Base-by-base conservation (phyloP, 35 echinoderm and acorn worm species). In the Holothuria glaberrima region DNA sequence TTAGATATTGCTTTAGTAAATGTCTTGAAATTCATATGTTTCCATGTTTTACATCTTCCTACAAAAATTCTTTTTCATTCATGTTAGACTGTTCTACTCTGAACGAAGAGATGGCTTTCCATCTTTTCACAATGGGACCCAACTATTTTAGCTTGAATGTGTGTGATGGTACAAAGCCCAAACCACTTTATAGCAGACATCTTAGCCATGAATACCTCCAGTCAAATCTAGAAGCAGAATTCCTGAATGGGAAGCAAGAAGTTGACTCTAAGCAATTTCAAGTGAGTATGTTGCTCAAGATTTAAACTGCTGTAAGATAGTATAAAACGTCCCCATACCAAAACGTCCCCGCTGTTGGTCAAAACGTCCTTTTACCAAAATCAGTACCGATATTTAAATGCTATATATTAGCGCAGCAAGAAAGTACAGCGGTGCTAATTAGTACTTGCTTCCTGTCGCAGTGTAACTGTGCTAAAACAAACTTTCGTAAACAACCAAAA, bases 51-150 rank as follows among this genome's bases (percentile, higher is more conserved):
- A 30, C 25, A 16, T 69, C 24, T 25, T 69, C 25, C 62, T 65
- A 0, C 62, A 18, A 24, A 24, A 24, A 28, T 72, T 41, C 9
- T 45, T 32, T 75, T 38, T 38, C 32, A 44, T 48, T 32, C 74
- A 41, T 30, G 20, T 74, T 82, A 97, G 95, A 97, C 90, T 76
- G 68, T 46, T 73, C 71, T 67, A 79, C 88, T 13, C 28, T 97
- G 68, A 94, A 81, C 45, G 65, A 86, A 66, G 91, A 99, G 38
- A 48, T 89, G 25, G 88, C 92, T 7, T 95, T 93, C 78, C 97
- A 99, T 56, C 84, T 99, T 16, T 95, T 77, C 80, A 91, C 93
- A 58, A 94, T 93, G 88, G 97, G 97, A 26, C 93, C 97, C 7
- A 80, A 99, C 69, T 90, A 87, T 54, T 72, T 88, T 38, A 89